Percentiles rank a stretch among this genome's conserved stretches.
These are phyloP conservation scores for Melipona bicolor DNA, from an alignment of 2,888 invertebrate genomes.

Conservation along the genomic window DNA sequence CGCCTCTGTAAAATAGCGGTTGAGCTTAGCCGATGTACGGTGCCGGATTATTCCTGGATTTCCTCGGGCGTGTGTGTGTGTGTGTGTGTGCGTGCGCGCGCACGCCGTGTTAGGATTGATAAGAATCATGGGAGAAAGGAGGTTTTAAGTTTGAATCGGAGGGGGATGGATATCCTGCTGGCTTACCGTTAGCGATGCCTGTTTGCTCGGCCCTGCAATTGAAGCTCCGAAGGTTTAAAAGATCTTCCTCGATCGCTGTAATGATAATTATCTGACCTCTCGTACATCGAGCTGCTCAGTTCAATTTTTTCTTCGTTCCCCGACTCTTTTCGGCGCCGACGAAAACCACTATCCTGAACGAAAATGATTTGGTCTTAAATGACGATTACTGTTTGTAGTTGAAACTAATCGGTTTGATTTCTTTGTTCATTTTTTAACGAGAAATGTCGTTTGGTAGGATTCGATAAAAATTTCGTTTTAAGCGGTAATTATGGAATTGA, in stretches of 20 bases:
- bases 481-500: no score
- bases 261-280: constrained; percentile 14
- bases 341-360: no score
- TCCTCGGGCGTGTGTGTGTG: constrained; percentile 8
- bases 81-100: not conserved
- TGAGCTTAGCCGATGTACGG: constrained; percentile 52
- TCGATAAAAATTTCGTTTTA: no score
- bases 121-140: constrained; percentile 41
- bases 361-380: no score
- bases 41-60: constrained; percentile 51
- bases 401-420: no score
- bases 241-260: constrained; percentile 8
- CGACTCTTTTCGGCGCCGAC: no score
- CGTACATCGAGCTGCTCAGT: no score
- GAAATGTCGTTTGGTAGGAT: no score
- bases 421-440: no score
- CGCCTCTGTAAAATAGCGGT: constrained; percentile 62
- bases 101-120: constrained; percentile 40
- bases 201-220: constrained; percentile 19
- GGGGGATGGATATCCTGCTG: constrained; percentile 22
- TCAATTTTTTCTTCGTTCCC: no score
- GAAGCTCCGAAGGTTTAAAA: not conserved
- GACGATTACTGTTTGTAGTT: no score
- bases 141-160: constrained; percentile 39
- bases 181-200: constrained; percentile 37